Conservation (phyloP, 1,140 invertebrate genomes). For the Lethocerus indicus region DNA sequence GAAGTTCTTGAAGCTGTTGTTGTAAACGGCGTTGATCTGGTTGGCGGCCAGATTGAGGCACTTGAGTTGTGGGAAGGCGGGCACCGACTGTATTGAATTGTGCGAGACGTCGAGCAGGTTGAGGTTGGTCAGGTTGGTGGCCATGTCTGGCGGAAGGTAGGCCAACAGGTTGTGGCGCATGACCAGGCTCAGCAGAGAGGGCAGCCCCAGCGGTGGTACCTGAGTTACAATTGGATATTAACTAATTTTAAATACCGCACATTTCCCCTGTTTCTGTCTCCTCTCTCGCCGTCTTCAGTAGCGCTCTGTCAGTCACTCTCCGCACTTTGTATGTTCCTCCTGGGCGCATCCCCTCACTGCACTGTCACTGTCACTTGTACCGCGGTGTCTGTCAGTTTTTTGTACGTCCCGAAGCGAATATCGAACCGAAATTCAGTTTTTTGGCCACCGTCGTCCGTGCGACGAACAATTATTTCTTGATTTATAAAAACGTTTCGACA, state of each 20-base stretch:
- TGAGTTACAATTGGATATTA: conserved; percentile 20
- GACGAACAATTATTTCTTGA: too few species aligned
- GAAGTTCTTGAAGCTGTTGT: conserved; percentile 57
- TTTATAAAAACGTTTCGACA: too few species aligned
- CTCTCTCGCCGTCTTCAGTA: too few species aligned
- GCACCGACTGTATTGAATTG: conserved; percentile 51
- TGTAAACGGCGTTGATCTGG: conserved; percentile 57
- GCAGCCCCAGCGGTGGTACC: conserved; percentile 59
- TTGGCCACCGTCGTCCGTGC: too few species aligned
- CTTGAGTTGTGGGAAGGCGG: conserved; percentile 49
- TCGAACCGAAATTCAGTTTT: too few species aligned
- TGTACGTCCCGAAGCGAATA: too few species aligned
- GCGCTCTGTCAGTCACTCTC: too few species aligned
- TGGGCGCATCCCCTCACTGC: too few species aligned
- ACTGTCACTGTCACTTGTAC: too few species aligned
- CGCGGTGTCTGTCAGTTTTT: too few species aligned
- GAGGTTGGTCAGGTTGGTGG: conserved; percentile 54
- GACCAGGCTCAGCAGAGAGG: conserved; percentile 51
- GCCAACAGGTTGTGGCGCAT: conserved; percentile 59
- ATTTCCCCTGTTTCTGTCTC: too few species aligned
- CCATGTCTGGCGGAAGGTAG: conserved; percentile 53
- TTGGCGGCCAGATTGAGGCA: conserved; percentile 55
- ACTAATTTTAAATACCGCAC: background rate
- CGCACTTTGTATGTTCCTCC: too few species aligned
- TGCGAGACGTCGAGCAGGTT: conserved; percentile 52